These are phyloP conservation scores for Nyctereutes procyonoides DNA, from an alignment of 2,113 vertebrate genomes.

Conservation along the genomic window DNA sequence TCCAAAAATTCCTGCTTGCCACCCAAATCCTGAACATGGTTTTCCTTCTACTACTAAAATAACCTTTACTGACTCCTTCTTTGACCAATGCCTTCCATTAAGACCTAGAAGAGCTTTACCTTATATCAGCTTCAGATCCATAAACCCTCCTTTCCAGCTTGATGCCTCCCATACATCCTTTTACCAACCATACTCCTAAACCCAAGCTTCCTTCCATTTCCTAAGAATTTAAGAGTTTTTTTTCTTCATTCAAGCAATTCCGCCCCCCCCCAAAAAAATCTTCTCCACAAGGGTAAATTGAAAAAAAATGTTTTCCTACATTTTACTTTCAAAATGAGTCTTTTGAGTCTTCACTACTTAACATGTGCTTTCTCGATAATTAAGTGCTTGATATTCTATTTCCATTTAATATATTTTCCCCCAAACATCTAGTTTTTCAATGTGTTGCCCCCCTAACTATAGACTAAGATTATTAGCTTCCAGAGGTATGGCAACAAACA, in stretches of 20 bases:
- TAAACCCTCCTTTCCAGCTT: not conserved
- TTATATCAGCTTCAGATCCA: not conserved
- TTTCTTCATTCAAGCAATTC: constrained; percentile 9
- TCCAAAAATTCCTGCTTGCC: not conserved
- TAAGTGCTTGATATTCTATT: constrained; percentile 4
- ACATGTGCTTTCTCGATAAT: not conserved
- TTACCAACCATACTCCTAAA: not conserved
- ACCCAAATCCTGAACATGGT: not conserved
- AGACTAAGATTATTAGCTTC: not conserved
- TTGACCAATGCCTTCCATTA: not conserved
- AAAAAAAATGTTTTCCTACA: not conserved
- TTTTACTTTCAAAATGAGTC: constrained; percentile 22
- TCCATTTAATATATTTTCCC: not conserved
- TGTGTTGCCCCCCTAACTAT: not conserved
- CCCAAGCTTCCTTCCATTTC: not conserved
- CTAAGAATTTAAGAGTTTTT: not conserved
- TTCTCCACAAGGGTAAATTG: not conserved
- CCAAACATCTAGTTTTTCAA: constrained; percentile 23
- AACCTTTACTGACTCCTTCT: not conserved
- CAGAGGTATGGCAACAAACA: not conserved
- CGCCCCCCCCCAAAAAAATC: not conserved
- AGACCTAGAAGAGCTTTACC: not conserved
- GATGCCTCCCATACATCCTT: not conserved
- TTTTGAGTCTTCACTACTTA: not conserved
- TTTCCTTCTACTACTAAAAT: constrained; percentile 12